Base-by-base conservation (phyloP, 2,113 vertebrate species). In the Anthoscopus minutus region DNA sequence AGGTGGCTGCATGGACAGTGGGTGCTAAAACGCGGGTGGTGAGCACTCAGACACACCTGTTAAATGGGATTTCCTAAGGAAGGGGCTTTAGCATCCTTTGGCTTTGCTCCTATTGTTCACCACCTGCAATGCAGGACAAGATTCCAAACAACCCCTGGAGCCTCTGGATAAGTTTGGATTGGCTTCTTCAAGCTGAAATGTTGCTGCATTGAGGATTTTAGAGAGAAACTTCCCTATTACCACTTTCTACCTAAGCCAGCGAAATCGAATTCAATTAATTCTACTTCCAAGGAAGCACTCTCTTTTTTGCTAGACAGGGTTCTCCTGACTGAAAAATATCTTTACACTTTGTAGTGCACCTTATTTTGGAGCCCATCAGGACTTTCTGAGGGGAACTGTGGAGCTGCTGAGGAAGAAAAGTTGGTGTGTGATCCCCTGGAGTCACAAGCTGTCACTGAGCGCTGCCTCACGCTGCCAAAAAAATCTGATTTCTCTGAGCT, bases 401-500 rank as follows among this genome's bases (percentile, higher is more conserved):
- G 81, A 76, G 94, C 84, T 91, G 91, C 92, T 88, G 76, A 38
- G 16, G 67, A 62, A 70, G 78, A 84, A 58, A 65, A 65, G 25
- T 91, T 84, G 86, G 58, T 61, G 31, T 44, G 83, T 72, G 85
- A 44, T 78, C 82, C 95, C 88, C 92, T n/a, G 74, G 92, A 73
- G 94, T 60, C 95, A 73, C 87, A 67, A 83, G 78, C 79, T 92
- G 94, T 14, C 47, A 37, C 85, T 30, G 71, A 72, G 50, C 4
- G 3, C 65, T 56, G 40, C 70, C 67, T 25, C 31, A 84, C 85
- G 80, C 89, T 48, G 69, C 92, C 60, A 31, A 48, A 97, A n/a
- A 97, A 74, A 81, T 93, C 94, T 95, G 95, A 96, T 97, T 96
- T 92, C 94, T 94, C 83, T 4, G 66, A 38, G 64, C 76, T 96